Evolutionary conservation across 2,113 vertebrate genomes (phyloP), one percentile per base, ranked within the genome.

Genomic region (Rhinolophus ferrumequinum): DNA sequence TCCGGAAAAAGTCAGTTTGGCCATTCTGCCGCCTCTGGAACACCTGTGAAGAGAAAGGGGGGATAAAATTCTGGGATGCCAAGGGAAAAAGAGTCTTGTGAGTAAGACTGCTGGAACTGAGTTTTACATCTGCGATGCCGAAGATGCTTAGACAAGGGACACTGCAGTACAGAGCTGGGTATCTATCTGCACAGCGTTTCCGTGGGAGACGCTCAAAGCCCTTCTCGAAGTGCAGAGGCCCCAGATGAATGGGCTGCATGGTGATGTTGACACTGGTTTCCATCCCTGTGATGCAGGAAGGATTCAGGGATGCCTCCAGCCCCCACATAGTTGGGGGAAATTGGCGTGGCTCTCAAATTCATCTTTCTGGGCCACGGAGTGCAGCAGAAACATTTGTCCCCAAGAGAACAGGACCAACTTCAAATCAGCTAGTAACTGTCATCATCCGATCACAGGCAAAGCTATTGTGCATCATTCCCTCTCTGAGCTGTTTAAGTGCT

Each of bases 11-110:
- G 97, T 99, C 99, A 0, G 99, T 99, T 95, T 99, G 98, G 72
- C 99, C 99, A 0, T 99, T 99, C 98, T 99, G 99, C 52, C 99
- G 98, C 93, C 99, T 99, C 98, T 99, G 99, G 97, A 99, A 99
- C 24, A 99, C 99, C 99, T 99, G 83, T 1, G 90, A 85, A 66
- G 52, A 79, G 58, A 88, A 26, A n/a, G 44, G n/a, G 21, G 56
- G 58, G 50, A 52, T n/a, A 35, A 86, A 2, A 86, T 24, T 13
- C 90, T 22, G 86, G 79, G 44, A 44, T 18, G 24, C n/a, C 58
- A 18, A 16, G 60, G 69, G 41, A 38, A 67, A 67, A 0, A 58
- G 41, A 69, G 35, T 9, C 10, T 24, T 14, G 3, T 0, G 50
- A 66, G 66, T 38, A 15, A 26, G 58, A 26, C 0, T 10, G 41